Evolutionary conservation across 2,888 invertebrate genomes (phyloP), one percentile per base, ranked within the genome.

Genomic region (Strigamia crassipes): DNA sequence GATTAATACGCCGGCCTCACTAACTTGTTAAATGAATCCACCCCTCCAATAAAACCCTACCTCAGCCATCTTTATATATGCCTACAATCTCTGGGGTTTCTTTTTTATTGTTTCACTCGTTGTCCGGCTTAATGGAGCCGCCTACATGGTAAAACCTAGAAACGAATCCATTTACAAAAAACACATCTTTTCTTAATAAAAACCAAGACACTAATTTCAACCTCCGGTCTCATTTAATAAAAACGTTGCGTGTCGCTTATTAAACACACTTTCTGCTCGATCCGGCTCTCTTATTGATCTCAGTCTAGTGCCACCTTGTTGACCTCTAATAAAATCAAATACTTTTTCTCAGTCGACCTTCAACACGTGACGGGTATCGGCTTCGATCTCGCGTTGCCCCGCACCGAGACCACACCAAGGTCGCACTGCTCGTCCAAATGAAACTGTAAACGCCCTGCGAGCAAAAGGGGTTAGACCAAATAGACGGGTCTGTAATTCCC

Each of bases 1-100:
- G 56, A 56, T 56, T 56, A 56, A 56, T 56, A 56, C 56, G 56
- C 56, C 56, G 56, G 56, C 56, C 56, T 56, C 56, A 56, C 56
- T 56, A 56, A 56, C 56, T 56, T 56, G 56, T 56, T 56, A 56
- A 56, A 56, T 56, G 56, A 56, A 56, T 56, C 56, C 56, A 56
- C 56, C 56, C 56, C 56, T 21, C 38, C 56, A 56, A 56, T 56
- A 56, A 56, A 56, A 56, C 56, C 56, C 56, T 56, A 56, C 56
- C 56, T 56, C 56, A 56, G 56, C 56, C 56, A 56, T 56, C 56
- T 56, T 56, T 56, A 56, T 56, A 56, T 56, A 56, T 56, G 56
- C 56, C 56, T 56, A n/a, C 9, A 56, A 18, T 56, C 56, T 56
- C 56, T 21, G 56, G 56, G 56, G 56, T 56, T 56, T 56, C 56